Percentiles rank a stretch among this genome's conserved stretches.
Conservation (phyloP, 2,113 vertebrate species). For the Corythornis cristatus region DNA sequence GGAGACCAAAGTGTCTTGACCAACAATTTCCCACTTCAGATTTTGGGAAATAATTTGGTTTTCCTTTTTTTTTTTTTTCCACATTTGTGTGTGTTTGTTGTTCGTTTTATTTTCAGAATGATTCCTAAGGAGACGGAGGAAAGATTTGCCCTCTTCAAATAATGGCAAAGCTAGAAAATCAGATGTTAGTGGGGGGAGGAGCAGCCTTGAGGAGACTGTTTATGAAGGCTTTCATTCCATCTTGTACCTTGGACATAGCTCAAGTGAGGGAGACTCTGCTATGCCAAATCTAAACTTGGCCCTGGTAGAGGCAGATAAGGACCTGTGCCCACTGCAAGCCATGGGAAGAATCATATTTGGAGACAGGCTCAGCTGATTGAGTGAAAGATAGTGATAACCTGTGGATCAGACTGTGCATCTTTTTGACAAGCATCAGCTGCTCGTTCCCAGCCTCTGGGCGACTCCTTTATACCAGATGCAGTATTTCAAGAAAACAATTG, state of each 20-base stretch:
- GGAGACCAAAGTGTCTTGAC: not conserved
- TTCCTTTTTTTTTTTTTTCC: not conserved
- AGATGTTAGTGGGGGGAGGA: slow-evolving; percentile 44
- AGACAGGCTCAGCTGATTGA: slow-evolving; percentile 62
- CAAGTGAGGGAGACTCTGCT: slow-evolving; percentile 65
- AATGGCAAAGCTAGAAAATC: slow-evolving; percentile 53
- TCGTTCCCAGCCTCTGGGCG: slow-evolving; percentile 52
- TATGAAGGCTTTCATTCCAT: slow-evolving; percentile 66
- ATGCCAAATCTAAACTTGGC: slow-evolving; percentile 70
- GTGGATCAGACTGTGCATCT: slow-evolving; percentile 55
- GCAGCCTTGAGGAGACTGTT: slow-evolving; percentile 54
- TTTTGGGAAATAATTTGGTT: not conserved
- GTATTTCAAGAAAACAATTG: slow-evolving; percentile 60
- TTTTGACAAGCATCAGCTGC: slow-evolving; percentile 66
- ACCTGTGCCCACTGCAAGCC: slow-evolving; percentile 55
- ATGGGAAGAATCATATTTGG: slow-evolving; percentile 56
- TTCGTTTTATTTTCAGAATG: not conserved
- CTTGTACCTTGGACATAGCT: slow-evolving; percentile 68
- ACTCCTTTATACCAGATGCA: slow-evolving; percentile 62
- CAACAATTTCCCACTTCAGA: not conserved
- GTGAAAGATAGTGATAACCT: slow-evolving; percentile 65
- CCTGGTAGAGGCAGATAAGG: slow-evolving; percentile 66
- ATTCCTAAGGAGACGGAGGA: not conserved
- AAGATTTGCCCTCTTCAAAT: slow-evolving; percentile 45
- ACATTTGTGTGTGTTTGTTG: no score